Base-by-base conservation (phyloP, 2,888 invertebrate species). In the Macropis europaea region DNA sequence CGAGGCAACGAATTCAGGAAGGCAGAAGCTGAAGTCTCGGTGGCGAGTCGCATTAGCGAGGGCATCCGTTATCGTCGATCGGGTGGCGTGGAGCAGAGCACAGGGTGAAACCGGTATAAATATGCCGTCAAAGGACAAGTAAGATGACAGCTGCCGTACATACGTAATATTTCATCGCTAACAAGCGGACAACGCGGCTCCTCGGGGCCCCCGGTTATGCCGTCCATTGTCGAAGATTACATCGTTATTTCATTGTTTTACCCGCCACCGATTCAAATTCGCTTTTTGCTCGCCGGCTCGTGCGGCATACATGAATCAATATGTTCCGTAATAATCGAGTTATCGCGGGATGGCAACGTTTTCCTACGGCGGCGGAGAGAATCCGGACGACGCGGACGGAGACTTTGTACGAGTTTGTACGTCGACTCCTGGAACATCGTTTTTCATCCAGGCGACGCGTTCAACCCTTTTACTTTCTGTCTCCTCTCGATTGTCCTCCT, bases 201-300 rank as follows among this genome's bases (percentile, higher is more conserved):
- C 52, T 53, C 28, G 34, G 54, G 45, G 22, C n/a, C n/a, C 48
- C 38, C 70, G 70, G 59, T 76, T 74, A 74, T 76, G 71, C 66
- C 66, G 52, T 70, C 76, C 76, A 76, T 76, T 76, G 76, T 76
- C 76, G 63, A 76, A 76, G 76, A 76, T 76, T 72, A 75, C 75
- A 71, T 76, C 76, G 76, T 76, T 67, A 76, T 76, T 71, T 76
- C 76, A 69, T 69, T 63, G 63, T 75, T 74, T 74, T 73, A 69
- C 74, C 63, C 54, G 53, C 60, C n/a, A n/a, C n/a, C 72, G 66
- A 73, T 73, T 69, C 62, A 73, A 68, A 69, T 69, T 75, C 69
- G 56, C 69, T 69, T 74, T 69, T 75, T 64, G 50, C 57, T 64
- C 53, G 38, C 36, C 24, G 56, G 7, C 40, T 38, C 73, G 61